Conservation (phyloP, 2,113 vertebrate species). For the Pomatorhinus ruficollis region DNA sequence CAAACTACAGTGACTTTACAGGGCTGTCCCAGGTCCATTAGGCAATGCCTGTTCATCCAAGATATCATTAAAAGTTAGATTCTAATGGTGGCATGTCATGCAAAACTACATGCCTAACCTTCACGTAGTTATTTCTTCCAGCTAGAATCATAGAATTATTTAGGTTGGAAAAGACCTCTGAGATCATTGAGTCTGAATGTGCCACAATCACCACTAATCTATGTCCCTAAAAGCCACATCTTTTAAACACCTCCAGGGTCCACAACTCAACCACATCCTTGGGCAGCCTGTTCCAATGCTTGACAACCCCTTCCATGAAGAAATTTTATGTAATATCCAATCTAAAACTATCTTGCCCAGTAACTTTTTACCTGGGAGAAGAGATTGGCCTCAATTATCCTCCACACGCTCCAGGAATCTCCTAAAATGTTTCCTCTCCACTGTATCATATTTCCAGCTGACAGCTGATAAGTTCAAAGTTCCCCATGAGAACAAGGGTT, state of each 20-base stretch:
- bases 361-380: not conserved
- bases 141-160: not conserved
- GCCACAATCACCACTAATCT: not conserved
- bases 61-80: not conserved
- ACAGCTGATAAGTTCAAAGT: not conserved
- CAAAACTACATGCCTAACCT: not conserved
- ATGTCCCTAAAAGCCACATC: not conserved
- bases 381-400: not conserved
- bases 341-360: not conserved
- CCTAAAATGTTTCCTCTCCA: not conserved
- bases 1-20: not conserved
- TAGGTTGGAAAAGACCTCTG: not conserved
- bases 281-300: not conserved
- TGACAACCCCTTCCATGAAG: not conserved
- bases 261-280: not conserved
- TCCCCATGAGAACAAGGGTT: not conserved
- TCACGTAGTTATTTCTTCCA: not conserved
- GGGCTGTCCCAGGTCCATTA: not conserved
- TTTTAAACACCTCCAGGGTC: not conserved
- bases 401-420: not conserved
- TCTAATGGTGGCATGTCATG: not conserved
- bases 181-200: not conserved
- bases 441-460: not conserved
- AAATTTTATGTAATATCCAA: not conserved
- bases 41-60: not conserved